Evolutionary conservation across 2,113 vertebrate species (phyloP).

Genomic region (Tragelaphus imberbis): DNA sequence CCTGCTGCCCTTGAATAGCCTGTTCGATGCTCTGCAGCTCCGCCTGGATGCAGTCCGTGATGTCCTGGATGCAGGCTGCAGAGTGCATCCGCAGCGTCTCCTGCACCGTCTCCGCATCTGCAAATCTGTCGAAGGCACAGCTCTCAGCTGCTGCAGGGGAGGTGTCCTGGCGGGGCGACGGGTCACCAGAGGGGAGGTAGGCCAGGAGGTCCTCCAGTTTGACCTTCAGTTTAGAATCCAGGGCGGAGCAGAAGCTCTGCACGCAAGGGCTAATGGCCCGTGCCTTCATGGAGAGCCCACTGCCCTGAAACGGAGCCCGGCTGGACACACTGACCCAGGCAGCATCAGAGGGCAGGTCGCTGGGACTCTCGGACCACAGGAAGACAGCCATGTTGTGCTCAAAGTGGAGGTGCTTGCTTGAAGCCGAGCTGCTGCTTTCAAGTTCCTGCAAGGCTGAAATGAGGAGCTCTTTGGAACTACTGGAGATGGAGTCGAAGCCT

Average conservation of each 20-base stretch:
- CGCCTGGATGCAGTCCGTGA: conserved; percentile 77
- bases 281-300: conserved; percentile 93
- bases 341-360: conserved; percentile 87
- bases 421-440: conserved; percentile 37
- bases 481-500: conserved; percentile 88
- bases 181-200: conserved; percentile 85
- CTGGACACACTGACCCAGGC: conserved; percentile 89
- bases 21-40: conserved; percentile 75
- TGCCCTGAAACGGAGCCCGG: conserved; percentile 72
- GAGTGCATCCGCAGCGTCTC: conserved; percentile 83
- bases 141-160: accelerated
- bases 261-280: conserved; percentile 89
- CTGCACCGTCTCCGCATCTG: conserved; percentile 83
- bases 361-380: conserved; percentile 90
- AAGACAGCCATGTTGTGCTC: conserved; percentile 90
- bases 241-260: conserved; percentile 89
- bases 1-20: neutral
- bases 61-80: conserved; percentile 76
- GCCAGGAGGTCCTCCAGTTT: conserved; percentile 89
- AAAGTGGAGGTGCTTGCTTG: conserved; percentile 78
- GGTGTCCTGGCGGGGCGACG: conserved; percentile 4
- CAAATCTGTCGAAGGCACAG: conserved; percentile 86
- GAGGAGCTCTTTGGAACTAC: conserved; percentile 86
- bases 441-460: conserved; percentile 78
- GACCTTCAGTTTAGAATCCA: conserved; percentile 88